phyloP scores from a whole-genome alignment of 2,113 vertebrate genomes.

The Lepus americanus region DNA sequence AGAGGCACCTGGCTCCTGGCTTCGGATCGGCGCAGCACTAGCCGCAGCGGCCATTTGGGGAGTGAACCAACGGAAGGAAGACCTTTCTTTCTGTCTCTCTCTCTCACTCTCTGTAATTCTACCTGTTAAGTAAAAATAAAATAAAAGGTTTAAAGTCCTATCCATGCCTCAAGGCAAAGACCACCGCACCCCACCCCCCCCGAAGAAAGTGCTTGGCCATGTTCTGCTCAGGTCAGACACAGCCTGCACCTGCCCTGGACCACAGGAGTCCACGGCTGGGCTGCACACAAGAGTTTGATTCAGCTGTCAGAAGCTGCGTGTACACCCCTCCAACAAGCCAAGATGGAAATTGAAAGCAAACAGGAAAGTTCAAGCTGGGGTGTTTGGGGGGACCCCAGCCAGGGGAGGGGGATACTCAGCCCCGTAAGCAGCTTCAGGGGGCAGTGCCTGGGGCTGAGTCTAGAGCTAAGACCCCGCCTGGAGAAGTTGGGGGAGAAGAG shows the following conservation, averaged over 20 bases:
- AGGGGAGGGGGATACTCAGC: neutral
- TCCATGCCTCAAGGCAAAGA: neutral
- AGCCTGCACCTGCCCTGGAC: neutral
- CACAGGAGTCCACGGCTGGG: neutral
- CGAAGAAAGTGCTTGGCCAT: constrained; percentile 19
- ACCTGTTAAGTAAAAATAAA: neutral
- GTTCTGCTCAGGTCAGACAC: neutral
- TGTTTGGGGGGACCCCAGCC: no score
- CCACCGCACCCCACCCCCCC: neutral
- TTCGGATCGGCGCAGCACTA: no score
- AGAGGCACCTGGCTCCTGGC: no score
- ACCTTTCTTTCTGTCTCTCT: no score
- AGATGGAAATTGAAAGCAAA: constrained; percentile 35
- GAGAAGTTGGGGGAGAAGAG: neutral
- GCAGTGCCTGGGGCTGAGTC: neutral
- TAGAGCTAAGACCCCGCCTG: neutral
- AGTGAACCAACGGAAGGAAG: no score
- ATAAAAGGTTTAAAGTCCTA: neutral
- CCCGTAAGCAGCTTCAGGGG: neutral
- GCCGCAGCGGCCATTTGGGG: no score
- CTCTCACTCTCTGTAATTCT: no score
- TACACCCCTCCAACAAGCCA: neutral
- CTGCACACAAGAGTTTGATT: neutral
- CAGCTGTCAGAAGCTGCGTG: neutral
- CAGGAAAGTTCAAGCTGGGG: neutral